Conservation (phyloP, 1,140 invertebrate species). For the Papilio glaucus region DNA sequence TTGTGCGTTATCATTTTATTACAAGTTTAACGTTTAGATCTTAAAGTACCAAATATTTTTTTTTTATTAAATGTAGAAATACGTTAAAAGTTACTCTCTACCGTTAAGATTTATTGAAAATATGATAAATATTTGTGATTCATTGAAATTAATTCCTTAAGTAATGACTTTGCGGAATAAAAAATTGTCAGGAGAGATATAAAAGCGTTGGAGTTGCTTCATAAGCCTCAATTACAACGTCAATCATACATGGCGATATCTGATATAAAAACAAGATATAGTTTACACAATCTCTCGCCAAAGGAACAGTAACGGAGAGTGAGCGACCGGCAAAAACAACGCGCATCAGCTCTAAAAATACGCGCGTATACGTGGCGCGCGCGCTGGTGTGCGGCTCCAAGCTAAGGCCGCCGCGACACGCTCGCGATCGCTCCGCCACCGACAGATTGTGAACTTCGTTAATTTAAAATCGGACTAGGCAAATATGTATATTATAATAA, state of each 20-base stretch:
- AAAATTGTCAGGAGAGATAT: conserved; percentile 5
- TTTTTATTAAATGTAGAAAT: too few species aligned
- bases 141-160: background rate
- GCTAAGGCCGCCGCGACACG: conserved; percentile 54
- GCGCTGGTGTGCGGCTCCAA: conserved; percentile 55
- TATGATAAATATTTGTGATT: background rate
- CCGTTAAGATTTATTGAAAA: too few species aligned
- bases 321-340: conserved; percentile 56
- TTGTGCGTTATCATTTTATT: too few species aligned
- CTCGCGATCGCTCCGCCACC: too few species aligned
- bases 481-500: too few species aligned
- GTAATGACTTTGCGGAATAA: background rate
- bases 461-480: conserved; percentile 31
- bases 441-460: too few species aligned
- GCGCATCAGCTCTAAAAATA: conserved; percentile 78
- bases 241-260: conserved; percentile 24
- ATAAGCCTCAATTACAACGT: conserved; percentile 21
- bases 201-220: background rate
- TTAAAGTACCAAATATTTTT: too few species aligned
- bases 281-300: conserved; percentile 40
- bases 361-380: conserved; percentile 40
- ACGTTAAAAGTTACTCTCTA: too few species aligned
- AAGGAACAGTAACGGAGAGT: conserved; percentile 46
- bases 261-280: conserved; percentile 32
- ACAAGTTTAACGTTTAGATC: too few species aligned